phyloP scores from a whole-genome alignment of 2,888 invertebrate genomes.

The Mythimna lalbum region DNA sequence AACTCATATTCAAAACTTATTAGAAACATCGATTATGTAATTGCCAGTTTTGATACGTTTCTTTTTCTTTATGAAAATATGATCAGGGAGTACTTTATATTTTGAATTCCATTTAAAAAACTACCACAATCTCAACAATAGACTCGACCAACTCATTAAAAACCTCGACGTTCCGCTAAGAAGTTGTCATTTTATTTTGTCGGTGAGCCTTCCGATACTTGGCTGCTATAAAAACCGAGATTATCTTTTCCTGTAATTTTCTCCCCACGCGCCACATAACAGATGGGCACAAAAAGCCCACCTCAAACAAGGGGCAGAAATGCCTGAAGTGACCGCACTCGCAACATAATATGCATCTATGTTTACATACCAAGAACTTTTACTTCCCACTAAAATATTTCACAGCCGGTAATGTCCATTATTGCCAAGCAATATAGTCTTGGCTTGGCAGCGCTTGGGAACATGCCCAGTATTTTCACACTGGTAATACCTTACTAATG shows the following conservation, averaged over 20 bases:
- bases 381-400: too few species aligned
- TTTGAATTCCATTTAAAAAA: constrained; percentile 3
- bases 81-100: background rate
- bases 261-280: constrained; percentile 47
- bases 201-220: constrained; percentile 69
- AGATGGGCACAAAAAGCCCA: background rate
- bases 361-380: too few species aligned
- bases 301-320: background rate
- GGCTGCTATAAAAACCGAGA: constrained; percentile 71
- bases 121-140: constrained; percentile 20
- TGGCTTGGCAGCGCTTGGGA: too few species aligned
- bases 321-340: background rate
- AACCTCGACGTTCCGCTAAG: constrained; percentile 24
- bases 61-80: too few species aligned
- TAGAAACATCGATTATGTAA: background rate
- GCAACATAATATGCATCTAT: too few species aligned
- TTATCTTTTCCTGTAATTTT: constrained; percentile 75
- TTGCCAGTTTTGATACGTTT: background rate
- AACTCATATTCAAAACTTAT: background rate
- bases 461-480: too few species aligned
- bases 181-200: constrained; percentile 63
- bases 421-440: too few species aligned
- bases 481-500: too few species aligned
- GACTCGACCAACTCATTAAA: constrained; percentile 51
- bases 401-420: too few species aligned